Conservation (phyloP, 2,888 invertebrate genomes). For the Glaucopsyche alexis region DNA sequence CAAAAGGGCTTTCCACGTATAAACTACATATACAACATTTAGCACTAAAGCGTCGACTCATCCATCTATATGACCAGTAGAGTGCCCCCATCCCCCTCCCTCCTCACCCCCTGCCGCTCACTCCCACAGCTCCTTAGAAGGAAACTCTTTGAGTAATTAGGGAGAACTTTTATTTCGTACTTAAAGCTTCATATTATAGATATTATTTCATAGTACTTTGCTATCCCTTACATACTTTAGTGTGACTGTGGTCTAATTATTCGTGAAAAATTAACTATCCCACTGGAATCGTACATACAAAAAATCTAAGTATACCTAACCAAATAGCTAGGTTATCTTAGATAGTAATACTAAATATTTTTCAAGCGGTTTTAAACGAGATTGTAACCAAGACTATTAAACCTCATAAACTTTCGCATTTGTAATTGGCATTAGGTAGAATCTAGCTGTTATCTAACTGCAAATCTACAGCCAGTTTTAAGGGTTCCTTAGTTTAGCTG, state of each 20-base stretch:
- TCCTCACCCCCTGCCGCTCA: not conserved
- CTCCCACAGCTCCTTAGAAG: not conserved
- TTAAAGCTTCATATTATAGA: not conserved
- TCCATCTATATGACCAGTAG: constrained; percentile 4
- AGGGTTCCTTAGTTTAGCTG: too few relatives aligned
- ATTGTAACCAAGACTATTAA: not conserved
- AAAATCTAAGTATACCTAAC: too few relatives aligned
- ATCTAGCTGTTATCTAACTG: not conserved
- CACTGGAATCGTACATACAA: too few relatives aligned
- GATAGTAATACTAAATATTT: too few relatives aligned
- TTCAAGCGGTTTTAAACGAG: too few relatives aligned
- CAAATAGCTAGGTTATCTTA: too few relatives aligned
- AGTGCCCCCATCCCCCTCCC: not conserved
- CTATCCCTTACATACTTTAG: too few relatives aligned
- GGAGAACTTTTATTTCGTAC: not conserved
- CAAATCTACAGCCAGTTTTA: not conserved
- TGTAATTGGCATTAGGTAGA: not conserved
- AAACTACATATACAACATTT: not conserved
- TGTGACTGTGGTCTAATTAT: too few relatives aligned
- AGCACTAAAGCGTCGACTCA: not conserved
- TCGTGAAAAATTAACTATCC: too few relatives aligned
- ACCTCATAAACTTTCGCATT: not conserved
- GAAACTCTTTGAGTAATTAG: not conserved
- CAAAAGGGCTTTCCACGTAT: not conserved
- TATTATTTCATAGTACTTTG: too few relatives aligned